Evolutionary conservation across 2,113 vertebrate genomes (phyloP), one percentile per base, ranked within the genome.

Genomic region (Chaenogobius annularis): DNA sequence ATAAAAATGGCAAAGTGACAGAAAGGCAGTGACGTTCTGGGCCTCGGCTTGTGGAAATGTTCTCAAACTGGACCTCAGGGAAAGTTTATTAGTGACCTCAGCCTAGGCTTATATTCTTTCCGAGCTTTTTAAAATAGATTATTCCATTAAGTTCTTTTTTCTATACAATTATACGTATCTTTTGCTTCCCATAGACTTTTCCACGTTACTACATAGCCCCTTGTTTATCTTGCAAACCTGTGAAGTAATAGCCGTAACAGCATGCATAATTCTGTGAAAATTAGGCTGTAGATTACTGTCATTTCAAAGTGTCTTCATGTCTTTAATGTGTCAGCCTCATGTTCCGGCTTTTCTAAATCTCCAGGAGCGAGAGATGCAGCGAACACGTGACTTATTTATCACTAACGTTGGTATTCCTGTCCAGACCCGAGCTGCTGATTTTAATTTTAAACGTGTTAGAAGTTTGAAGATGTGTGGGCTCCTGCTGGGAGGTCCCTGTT

Each of bases 181-280:
- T 55, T 55, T 55, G 8, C 55, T 7, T 58, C 3, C 22, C 55
- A 13, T 11, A 58, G 6, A 17, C 26, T 35, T 7, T 10, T 0
- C 10, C 58, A 35, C 58, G 15, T 11, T 26, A 15, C 56, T 69
- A 31, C 50, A 50, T 76, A 69, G 67, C 67, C 15, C 66, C 68
- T 75, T 81, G 70, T 81, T 84, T 75, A 78, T 84, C 66, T 78
- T 69, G 40, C 52, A 50, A 66, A 63, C 73, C 61, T 81, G 75
- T 59, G 69, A 81, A 43, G 73, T 77, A 79, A 83, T 70, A 81
- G 74, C 44, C 40, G 70, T 61, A 72, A 68, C 31, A 52, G 63
- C 59, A 73, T 86, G 79, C 71, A 78, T 86, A 82, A 84, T 84
- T 81, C 59, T 77, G 20, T 47, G 40, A 72, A 73, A 82, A 84